These are phyloP conservation scores for Phenganax marumi DNA, from an alignment of 92 coral and sea anemone genomes.

Conservation along the genomic window DNA sequence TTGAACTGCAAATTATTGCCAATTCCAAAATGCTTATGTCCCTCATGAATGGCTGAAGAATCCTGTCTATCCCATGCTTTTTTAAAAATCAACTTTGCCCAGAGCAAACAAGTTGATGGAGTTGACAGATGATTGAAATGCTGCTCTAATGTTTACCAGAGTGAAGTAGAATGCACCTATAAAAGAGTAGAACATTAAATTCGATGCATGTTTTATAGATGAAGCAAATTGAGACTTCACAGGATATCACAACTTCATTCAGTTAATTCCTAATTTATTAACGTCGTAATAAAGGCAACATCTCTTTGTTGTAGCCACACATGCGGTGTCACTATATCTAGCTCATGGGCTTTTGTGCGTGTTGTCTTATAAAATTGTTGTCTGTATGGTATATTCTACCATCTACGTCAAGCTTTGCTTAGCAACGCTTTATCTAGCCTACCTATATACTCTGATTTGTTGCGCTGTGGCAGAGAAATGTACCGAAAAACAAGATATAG, in stretches of 20 bases:
- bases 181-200: background rate
- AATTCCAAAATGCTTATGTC: background rate
- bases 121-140: background rate
- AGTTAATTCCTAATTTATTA: background rate
- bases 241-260: background rate
- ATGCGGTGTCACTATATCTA: too few species aligned
- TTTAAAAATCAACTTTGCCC: too few species aligned
- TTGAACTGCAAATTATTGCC: too few species aligned
- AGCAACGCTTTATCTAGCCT: too few species aligned
- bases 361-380: too few species aligned
- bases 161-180: conserved; percentile 26
- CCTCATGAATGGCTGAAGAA: conserved; percentile 17
- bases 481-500: too few species aligned
- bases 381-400: too few species aligned
- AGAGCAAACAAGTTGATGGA: conserved; percentile 4
- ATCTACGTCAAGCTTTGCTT: too few species aligned
- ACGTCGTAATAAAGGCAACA: background rate
- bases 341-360: too few species aligned
- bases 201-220: background rate
- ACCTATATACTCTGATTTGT: too few species aligned
- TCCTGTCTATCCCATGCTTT: conserved; percentile 18
- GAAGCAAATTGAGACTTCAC: background rate
- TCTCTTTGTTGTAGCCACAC: too few species aligned
- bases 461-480: too few species aligned
- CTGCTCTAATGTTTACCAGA: conserved; percentile 10